Conservation (phyloP, 2,888 invertebrate genomes). For the Pseudococcus jackbeardsleyi region DNA sequence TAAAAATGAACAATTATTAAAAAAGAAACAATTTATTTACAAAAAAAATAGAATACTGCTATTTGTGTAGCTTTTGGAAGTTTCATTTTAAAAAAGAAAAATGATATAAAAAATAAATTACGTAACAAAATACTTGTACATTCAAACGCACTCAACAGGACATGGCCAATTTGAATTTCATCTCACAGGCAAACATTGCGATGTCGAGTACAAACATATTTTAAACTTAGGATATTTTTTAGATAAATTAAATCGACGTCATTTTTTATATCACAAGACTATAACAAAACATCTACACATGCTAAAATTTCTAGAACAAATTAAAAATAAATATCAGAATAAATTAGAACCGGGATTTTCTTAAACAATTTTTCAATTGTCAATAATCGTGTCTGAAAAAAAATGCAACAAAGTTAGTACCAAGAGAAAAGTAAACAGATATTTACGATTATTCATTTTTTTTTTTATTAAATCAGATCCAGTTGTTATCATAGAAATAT, state of each 20-base stretch:
- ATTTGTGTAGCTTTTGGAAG: background rate
- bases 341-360: background rate
- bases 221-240: background rate
- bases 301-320: background rate
- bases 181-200: background rate
- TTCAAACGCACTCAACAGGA: background rate
- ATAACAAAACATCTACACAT: background rate
- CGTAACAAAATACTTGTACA: background rate
- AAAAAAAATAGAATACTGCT: background rate
- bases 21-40: slow-evolving; percentile 7
- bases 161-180: background rate
- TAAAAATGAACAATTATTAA: background rate
- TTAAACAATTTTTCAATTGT: background rate
- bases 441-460: background rate
- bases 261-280: background rate
- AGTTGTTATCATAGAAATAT: slow-evolving; percentile 51
- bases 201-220: background rate
- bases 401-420: background rate
- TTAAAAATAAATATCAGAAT: background rate
- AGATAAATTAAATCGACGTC: background rate
- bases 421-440: background rate
- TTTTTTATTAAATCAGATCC: slow-evolving; percentile 28
- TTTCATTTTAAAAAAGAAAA: background rate
- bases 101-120: background rate
- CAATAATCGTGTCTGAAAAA: background rate